Conservation (phyloP, 2,888 invertebrate species). For the Erebia epiphron region DNA sequence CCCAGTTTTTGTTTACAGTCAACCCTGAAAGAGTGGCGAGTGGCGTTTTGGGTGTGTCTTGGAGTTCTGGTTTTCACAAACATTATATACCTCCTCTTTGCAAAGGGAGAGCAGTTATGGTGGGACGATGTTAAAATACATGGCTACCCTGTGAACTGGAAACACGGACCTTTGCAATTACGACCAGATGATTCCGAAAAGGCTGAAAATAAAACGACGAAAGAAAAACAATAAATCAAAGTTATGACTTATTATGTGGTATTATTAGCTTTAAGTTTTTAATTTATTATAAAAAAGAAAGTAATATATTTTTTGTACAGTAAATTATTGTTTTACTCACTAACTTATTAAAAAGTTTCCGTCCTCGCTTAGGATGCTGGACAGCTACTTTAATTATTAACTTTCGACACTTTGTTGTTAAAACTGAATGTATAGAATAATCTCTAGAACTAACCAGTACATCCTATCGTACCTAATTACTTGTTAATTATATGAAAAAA, state of each 20-base stretch:
- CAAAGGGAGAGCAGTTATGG: constrained; percentile 88
- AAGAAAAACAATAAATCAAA: constrained; percentile 45
- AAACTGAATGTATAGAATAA: too few species aligned
- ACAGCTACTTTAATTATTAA: too few species aligned
- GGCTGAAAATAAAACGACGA: constrained; percentile 45
- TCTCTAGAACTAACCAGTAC: too few species aligned
- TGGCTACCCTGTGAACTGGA: constrained; percentile 72
- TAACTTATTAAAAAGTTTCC: background rate
- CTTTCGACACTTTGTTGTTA: too few species aligned
- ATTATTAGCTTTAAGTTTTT: constrained; percentile 34
- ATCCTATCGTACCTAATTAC: too few species aligned
- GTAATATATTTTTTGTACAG: background rate
- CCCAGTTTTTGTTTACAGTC: constrained; percentile 69
- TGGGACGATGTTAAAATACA: constrained; percentile 87
- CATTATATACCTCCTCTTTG: constrained; percentile 86
- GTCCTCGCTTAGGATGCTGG: too few species aligned
- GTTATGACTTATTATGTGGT: background rate
- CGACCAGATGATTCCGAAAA: constrained; percentile 58
- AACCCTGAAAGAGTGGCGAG: constrained; percentile 86
- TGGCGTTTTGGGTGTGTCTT: constrained; percentile 91
- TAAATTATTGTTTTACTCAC: background rate
- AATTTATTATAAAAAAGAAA: constrained; percentile 26
- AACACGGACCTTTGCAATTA: constrained; percentile 64
- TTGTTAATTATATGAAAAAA: too few species aligned
- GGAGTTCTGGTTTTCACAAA: constrained; percentile 86